Conservation (phyloP, 2,797 vertebrate genomes). For the Prunella strophiata region DNA sequence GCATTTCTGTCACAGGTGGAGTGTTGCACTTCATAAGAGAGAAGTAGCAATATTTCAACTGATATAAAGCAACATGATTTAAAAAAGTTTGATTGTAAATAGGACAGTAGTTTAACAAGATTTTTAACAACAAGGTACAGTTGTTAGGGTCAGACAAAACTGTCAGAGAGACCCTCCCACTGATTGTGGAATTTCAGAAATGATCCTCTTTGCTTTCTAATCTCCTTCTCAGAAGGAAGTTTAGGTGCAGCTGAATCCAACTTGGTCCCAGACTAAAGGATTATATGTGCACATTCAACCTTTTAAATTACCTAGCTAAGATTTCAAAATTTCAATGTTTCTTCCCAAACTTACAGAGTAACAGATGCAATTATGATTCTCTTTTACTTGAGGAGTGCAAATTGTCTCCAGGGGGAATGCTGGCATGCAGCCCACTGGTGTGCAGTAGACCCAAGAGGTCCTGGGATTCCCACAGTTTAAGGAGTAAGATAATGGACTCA, state of each 20-base stretch:
- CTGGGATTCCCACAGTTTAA: not conserved
- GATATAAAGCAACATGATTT: not conserved
- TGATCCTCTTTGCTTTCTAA: not conserved
- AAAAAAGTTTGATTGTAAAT: not conserved
- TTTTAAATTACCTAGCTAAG: not conserved
- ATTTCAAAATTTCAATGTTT: not conserved
- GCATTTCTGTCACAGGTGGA: not conserved
- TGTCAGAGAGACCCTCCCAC: fast-evolving
- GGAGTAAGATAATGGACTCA: not conserved
- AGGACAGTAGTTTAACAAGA: not conserved
- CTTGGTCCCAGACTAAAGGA: not conserved
- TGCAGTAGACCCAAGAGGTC: too few relatives aligned
- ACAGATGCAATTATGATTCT: not conserved
- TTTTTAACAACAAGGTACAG: not conserved
- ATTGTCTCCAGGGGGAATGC: not conserved
- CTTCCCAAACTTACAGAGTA: not conserved
- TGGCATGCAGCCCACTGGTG: not conserved
- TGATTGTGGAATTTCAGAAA: not conserved
- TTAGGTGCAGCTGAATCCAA: not conserved
- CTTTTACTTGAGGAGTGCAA: not conserved
- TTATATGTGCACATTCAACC: not conserved
- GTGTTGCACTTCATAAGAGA: not conserved
- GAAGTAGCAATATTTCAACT: not conserved
- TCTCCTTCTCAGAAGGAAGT: not conserved
- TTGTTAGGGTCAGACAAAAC: not conserved